Percentiles rank a stretch among this genome's conserved stretches.
These are phyloP conservation scores for Pollachius pollachius DNA, from an alignment of 2,113 vertebrate genomes.

Conservation along the genomic window DNA sequence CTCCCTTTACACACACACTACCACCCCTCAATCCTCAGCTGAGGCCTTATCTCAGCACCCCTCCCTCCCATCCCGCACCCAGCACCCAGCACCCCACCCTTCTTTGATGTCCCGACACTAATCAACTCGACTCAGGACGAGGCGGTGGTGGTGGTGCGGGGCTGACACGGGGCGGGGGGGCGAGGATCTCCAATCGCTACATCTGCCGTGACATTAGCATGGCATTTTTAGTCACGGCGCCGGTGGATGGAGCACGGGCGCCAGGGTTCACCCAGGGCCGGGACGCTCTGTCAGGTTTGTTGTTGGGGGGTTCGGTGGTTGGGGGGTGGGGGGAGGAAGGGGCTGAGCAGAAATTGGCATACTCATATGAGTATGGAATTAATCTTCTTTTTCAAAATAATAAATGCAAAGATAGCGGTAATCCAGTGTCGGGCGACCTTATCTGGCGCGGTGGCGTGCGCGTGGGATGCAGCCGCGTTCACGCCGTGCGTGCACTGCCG, in stretches of 20 bases:
- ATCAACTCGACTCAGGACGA: slow-evolving; percentile 58
- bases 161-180: slow-evolving; percentile 53
- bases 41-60: slow-evolving; percentile 20
- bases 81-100: slow-evolving; percentile 34
- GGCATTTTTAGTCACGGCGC: slow-evolving; percentile 77
- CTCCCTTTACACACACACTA: not conserved
- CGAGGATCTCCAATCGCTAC: slow-evolving; percentile 72
- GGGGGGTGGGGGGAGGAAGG: slow-evolving; percentile 10
- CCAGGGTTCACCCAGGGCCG: slow-evolving; percentile 58
- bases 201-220: slow-evolving; percentile 80
- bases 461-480: slow-evolving; percentile 49
- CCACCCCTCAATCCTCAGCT: slow-evolving; percentile 1
- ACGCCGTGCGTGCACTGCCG: slow-evolving; percentile 55
- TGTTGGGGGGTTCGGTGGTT: not conserved
- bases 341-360: slow-evolving; percentile 37
- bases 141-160: slow-evolving; percentile 11
- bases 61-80: not conserved
- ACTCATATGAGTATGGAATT: slow-evolving; percentile 77
- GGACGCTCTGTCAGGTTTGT: not conserved
- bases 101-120: slow-evolving; percentile 72
- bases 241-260: slow-evolving; percentile 59
- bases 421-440: slow-evolving; percentile 54
- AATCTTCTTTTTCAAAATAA: slow-evolving; percentile 50
- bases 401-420: too few relatives aligned
- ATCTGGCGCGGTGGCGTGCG: slow-evolving; percentile 56